phyloP scores from a whole-genome alignment of 2,113 vertebrate species.

The Microcebus lehilahytsara region DNA sequence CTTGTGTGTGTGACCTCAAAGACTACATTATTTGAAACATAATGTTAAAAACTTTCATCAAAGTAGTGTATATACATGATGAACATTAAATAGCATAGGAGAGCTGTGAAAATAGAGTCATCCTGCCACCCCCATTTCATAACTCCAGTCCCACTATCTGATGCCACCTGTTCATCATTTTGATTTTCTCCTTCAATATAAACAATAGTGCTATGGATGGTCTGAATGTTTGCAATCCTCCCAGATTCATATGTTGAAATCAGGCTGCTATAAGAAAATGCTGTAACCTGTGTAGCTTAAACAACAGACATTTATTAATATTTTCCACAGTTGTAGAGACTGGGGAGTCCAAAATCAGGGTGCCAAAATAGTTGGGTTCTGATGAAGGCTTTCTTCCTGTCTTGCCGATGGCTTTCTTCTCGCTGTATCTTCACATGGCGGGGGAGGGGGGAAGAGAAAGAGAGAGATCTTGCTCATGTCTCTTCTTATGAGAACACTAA shows the following conservation, averaged over 20 bases:
- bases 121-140: not conserved
- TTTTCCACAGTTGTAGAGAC: not conserved
- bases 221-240: not conserved
- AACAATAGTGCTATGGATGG: not conserved
- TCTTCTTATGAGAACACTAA: not conserved
- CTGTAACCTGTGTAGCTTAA: not conserved
- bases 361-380: not conserved
- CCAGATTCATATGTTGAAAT: no score
- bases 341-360: not conserved
- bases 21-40: not conserved
- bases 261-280: not conserved
- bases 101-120: not conserved
- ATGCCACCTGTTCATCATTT: not conserved
- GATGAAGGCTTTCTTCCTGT: not conserved
- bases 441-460: rapidly evolving
- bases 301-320: not conserved
- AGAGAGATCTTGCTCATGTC: not conserved
- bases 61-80: not conserved
- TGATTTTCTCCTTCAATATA: not conserved
- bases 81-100: not conserved
- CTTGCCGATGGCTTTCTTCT: not conserved
- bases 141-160: not conserved
- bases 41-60: not conserved
- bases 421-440: not conserved
- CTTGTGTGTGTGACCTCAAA: not conserved